A percentile compares a stretch with the other conserved stretches of the same genome.
These are phyloP conservation scores for Volucella bombylans DNA, from an alignment of 2,888 invertebrate species.

Conservation along the genomic window DNA sequence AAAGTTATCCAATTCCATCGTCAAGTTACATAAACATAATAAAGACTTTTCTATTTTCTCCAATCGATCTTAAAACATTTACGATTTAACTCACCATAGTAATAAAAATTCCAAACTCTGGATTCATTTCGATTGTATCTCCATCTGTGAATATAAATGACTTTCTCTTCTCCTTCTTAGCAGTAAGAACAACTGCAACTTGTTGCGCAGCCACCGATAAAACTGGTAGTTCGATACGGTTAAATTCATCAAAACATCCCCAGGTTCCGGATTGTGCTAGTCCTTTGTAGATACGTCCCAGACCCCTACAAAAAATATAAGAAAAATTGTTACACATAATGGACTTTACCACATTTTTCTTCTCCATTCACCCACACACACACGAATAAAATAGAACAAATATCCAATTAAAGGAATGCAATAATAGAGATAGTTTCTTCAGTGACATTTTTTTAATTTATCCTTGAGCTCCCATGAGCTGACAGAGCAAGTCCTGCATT, in stretches of 20 bases:
- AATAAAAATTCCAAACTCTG: slow-evolving; percentile 97
- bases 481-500: slow-evolving; percentile 5
- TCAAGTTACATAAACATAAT: too few relatives aligned
- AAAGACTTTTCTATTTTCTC: neutral
- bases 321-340: slow-evolving; percentile 63
- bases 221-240: slow-evolving; percentile 96
- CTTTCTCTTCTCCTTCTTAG: slow-evolving; percentile 96
- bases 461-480: slow-evolving; percentile 41
- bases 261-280: slow-evolving; percentile 97
- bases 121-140: slow-evolving; percentile 94
- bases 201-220: slow-evolving; percentile 98
- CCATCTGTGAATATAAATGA: slow-evolving; percentile 97
- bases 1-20: too few relatives aligned
- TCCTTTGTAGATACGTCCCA: slow-evolving; percentile 97
- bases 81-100: slow-evolving; percentile 89
- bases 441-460: slow-evolving; percentile 67
- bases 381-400: slow-evolving; percentile 29
- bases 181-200: slow-evolving; percentile 94
- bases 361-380: slow-evolving; percentile 1
- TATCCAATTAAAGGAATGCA: slow-evolving; percentile 70
- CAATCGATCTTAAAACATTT: neutral
- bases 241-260: slow-evolving; percentile 99
- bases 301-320: slow-evolving; percentile 85
- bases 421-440: slow-evolving; percentile 50
- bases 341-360: slow-evolving; percentile 36